Percentiles rank a stretch among this genome's conserved stretches.
These are phyloP conservation scores for Notarius lentiginosus DNA, from an alignment of 2,113 vertebrate species.

Conservation along the genomic window DNA sequence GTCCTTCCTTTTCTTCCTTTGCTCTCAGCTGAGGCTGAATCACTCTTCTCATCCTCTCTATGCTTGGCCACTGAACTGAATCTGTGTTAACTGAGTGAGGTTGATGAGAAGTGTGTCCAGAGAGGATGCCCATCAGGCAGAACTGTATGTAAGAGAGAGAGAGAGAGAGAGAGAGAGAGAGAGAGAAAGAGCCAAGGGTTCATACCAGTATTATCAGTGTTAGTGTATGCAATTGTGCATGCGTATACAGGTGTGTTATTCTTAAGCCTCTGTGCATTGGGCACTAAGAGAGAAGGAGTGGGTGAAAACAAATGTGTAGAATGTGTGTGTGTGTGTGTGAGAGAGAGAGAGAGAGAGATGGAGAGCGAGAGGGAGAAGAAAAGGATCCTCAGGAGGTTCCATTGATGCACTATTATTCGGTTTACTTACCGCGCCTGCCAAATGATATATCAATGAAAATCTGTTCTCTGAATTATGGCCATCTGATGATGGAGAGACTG, in stretches of 20 bases:
- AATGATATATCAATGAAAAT: slow-evolving; percentile 65
- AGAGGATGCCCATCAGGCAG: slow-evolving; percentile 64
- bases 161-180: slow-evolving; percentile 28
- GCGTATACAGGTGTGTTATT: slow-evolving; percentile 23
- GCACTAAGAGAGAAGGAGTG: slow-evolving; percentile 32
- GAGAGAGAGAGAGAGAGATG: neutral
- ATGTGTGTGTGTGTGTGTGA: neutral
- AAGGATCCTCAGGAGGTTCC: slow-evolving; percentile 50
- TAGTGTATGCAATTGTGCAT: neutral
- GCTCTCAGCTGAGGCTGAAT: slow-evolving; percentile 58
- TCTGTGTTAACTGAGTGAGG: slow-evolving; percentile 68
- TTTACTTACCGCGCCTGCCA: slow-evolving; percentile 60
- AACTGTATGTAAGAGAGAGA: slow-evolving; percentile 40
- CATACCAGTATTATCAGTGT: neutral
- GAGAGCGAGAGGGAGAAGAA: slow-evolving; percentile 4
- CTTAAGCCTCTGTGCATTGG: slow-evolving; percentile 49
- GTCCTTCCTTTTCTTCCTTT: slow-evolving; percentile 65
- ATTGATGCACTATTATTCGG: slow-evolving; percentile 54
- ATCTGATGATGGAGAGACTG: slow-evolving; percentile 57
- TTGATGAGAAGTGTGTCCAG: slow-evolving; percentile 69
- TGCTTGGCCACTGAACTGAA: slow-evolving; percentile 71
- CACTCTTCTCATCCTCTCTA: slow-evolving; percentile 61
- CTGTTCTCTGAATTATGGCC: slow-evolving; percentile 42
- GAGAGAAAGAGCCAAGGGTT: slow-evolving; percentile 15
- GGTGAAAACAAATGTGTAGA: slow-evolving; percentile 29